Evolutionary conservation across 2,113 vertebrate genomes (phyloP).

Genomic region (Macrotis lagotis): DNA sequence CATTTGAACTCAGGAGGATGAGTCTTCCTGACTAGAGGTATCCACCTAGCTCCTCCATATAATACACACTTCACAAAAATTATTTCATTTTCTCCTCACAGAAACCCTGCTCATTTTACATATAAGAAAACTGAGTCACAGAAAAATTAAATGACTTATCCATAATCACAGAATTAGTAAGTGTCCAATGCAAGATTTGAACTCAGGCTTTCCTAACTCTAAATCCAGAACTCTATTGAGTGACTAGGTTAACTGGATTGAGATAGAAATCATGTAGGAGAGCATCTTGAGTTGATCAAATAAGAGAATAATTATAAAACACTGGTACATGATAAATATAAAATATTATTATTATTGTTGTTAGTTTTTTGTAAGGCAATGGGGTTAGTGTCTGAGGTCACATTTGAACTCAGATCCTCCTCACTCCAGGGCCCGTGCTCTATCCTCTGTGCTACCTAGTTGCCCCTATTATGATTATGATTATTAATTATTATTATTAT

Average conservation of each 20-base stretch:
- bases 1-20: not conserved
- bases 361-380: too few relatives aligned
- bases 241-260: not conserved
- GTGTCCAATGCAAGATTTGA: not conserved
- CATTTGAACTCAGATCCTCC: too few relatives aligned
- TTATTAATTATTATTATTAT: not conserved
- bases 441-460: too few relatives aligned
- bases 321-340: not conserved
- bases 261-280: not conserved
- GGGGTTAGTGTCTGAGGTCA: too few relatives aligned
- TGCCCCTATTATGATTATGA: too few relatives aligned
- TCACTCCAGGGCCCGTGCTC: too few relatives aligned
- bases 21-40: not conserved
- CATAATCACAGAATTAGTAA: not conserved
- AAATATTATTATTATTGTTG: not conserved
- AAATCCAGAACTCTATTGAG: not conserved
- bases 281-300: not conserved
- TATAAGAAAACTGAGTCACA: not conserved
- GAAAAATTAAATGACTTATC: not conserved
- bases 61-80: not conserved
- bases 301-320: not conserved
- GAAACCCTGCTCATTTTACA: not conserved
- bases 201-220: not conserved
- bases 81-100: not conserved
- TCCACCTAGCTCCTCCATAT: not conserved